Conservation (phyloP, 2,797 vertebrate species). For the Anguilla obscura region DNA sequence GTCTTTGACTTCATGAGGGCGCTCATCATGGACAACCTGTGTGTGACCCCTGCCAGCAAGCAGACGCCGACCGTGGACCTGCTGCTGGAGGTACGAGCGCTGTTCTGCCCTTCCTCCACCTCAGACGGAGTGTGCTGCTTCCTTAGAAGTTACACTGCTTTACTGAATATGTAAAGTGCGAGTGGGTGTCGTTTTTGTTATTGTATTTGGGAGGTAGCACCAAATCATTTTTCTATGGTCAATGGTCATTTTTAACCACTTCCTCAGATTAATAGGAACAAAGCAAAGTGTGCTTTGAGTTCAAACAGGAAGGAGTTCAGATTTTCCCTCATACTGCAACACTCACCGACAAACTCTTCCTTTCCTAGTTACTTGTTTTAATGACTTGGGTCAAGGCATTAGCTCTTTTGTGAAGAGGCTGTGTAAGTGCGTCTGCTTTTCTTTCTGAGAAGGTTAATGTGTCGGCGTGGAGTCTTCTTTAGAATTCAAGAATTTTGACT, state of each 20-base stretch:
- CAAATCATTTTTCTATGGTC: background rate
- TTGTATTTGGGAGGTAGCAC: background rate
- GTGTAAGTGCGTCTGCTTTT: background rate
- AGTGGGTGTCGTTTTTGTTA: background rate
- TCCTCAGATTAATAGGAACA: background rate
- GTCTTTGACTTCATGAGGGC: conserved; percentile 98
- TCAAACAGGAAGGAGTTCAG: background rate
- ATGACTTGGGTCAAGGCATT: no score
- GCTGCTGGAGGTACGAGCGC: conserved; percentile 84
- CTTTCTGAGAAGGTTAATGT: background rate
- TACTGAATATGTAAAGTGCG: background rate
- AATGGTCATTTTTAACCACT: background rate
- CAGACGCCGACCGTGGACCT: conserved; percentile 94
- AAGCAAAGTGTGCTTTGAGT: background rate
- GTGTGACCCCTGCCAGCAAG: conserved; percentile 92
- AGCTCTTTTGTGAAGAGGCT: no score
- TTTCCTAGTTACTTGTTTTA: no score
- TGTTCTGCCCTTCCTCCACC: background rate
- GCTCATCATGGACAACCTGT: conserved; percentile 96
- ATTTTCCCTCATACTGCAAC: background rate
- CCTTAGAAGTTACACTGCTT: no score
- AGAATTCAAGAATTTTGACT: background rate
- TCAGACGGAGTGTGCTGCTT: no score
- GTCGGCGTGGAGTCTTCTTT: background rate
- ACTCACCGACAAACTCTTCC: background rate